These are phyloP conservation scores for Ondatra zibethicus DNA, from an alignment of 2,113 vertebrate genomes.

Conservation along the genomic window DNA sequence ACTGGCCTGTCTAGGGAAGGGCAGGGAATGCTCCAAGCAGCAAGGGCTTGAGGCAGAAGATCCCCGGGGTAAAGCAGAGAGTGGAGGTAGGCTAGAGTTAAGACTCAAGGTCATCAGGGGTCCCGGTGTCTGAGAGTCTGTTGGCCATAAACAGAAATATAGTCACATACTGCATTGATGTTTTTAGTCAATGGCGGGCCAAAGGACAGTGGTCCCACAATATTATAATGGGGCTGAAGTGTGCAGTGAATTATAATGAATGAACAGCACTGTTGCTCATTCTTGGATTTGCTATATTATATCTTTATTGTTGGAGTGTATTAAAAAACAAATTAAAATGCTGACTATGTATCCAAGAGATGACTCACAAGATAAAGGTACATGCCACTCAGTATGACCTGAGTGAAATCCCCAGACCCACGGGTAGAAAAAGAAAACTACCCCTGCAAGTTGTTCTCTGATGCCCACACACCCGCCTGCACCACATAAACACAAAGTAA, in stretches of 20 bases:
- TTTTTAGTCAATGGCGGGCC: not conserved
- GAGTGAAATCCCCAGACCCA: not conserved
- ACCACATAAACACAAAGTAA: not conserved
- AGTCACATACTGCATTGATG: not conserved
- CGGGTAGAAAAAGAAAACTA: not conserved
- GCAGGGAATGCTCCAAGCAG: not conserved
- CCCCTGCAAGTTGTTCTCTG: too few relatives aligned
- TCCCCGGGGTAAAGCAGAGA: not conserved
- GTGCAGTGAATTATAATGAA: not conserved
- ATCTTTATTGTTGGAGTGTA: not conserved
- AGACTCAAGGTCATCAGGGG: not conserved
- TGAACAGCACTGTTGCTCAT: not conserved
- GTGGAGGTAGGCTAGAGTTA: fast-evolving
- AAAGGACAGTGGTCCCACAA: not conserved
- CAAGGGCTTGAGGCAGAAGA: not conserved
- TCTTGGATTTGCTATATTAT: not conserved
- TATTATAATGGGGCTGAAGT: not conserved
- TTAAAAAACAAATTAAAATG: not conserved
- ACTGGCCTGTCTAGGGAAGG: not conserved
- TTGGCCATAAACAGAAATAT: not conserved
- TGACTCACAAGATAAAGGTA: not conserved
- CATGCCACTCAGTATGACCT: not conserved
- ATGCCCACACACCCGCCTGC: not conserved
- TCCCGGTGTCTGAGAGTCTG: not conserved
- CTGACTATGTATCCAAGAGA: not conserved